Percentiles rank a stretch among this genome's conserved stretches.
Conservation (phyloP, 1,140 invertebrate genomes). For the Alviniconcha marisindica region DNA sequence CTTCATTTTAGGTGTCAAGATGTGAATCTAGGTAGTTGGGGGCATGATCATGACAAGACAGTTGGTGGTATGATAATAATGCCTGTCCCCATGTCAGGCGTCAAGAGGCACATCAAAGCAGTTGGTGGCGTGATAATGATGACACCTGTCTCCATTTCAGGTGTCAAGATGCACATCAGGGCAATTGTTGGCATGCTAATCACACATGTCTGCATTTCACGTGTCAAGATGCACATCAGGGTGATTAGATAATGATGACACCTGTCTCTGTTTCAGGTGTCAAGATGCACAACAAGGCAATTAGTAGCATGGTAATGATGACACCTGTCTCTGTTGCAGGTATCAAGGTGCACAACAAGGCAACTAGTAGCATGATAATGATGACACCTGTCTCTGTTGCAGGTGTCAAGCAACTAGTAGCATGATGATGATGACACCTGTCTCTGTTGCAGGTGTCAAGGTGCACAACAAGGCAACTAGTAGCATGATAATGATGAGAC, state of each 20-base stretch:
- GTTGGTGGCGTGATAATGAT: slow-evolving; percentile 51
- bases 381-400: no score
- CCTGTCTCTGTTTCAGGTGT: no score
- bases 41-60: slow-evolving; percentile 60
- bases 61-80: slow-evolving; percentile 47
- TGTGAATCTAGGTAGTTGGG: slow-evolving; percentile 42
- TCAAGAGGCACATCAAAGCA: slow-evolving; percentile 64
- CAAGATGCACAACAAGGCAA: no score
- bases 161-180: slow-evolving; percentile 60
- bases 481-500: slow-evolving; percentile 12
- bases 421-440: not conserved
- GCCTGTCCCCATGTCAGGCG: not conserved
- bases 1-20: slow-evolving; percentile 23
- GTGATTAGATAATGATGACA: no score
- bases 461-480: slow-evolving; percentile 69
- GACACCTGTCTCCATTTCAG: not conserved
- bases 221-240: slow-evolving; percentile 60
- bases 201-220: not conserved
- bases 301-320: no score
- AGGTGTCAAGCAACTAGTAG: slow-evolving; percentile 49
- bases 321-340: no score
- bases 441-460: slow-evolving; percentile 12
- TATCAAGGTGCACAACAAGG: no score
- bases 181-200: slow-evolving; percentile 58
- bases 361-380: no score